phyloP scores from a whole-genome alignment of 2,113 vertebrate genomes.

The Dicaeum eximium region DNA sequence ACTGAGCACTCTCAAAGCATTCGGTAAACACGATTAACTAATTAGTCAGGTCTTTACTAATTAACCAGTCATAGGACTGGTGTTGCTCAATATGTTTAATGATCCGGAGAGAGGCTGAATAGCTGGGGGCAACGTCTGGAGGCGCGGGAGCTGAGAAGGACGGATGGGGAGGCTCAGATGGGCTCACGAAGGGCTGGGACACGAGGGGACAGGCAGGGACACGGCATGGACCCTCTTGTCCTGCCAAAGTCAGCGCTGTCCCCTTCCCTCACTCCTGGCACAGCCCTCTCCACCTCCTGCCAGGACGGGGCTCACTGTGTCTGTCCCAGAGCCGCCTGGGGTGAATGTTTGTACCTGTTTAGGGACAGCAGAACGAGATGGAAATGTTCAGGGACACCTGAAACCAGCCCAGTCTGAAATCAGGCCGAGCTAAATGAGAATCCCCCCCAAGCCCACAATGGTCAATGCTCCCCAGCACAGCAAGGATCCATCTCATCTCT shows the following conservation, averaged over 20 bases:
- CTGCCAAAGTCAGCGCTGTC: not conserved
- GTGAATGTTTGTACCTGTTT: not conserved
- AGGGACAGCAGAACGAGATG: not conserved
- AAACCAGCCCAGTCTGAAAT: not conserved
- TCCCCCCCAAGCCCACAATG: not conserved
- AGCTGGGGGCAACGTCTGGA: not conserved
- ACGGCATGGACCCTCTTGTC: not conserved
- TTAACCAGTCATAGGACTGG: constrained; percentile 55
- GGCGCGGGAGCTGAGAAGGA: not conserved
- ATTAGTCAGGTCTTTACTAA: constrained; percentile 64
- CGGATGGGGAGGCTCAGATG: not conserved
- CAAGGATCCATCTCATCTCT: not conserved
- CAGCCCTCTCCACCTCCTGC: not conserved
- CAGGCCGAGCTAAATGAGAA: not conserved
- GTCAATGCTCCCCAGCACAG: not conserved
- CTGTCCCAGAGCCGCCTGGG: rapidly evolving
- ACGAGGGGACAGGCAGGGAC: not conserved
- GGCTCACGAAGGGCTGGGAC: not conserved
- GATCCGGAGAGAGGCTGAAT: constrained; percentile 48
- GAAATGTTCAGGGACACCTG: not conserved
- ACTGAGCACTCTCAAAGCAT: constrained; percentile 32
- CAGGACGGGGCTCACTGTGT: rapidly evolving
- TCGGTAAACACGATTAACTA: constrained; percentile 56
- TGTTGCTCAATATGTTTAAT: constrained; percentile 55
- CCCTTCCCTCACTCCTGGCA: too few relatives aligned